A percentile compares a stretch with the other conserved stretches of the same genome.
phyloP scores from a whole-genome alignment of 2,797 vertebrate genomes.

The Typhlichthys eigenmanni region DNA sequence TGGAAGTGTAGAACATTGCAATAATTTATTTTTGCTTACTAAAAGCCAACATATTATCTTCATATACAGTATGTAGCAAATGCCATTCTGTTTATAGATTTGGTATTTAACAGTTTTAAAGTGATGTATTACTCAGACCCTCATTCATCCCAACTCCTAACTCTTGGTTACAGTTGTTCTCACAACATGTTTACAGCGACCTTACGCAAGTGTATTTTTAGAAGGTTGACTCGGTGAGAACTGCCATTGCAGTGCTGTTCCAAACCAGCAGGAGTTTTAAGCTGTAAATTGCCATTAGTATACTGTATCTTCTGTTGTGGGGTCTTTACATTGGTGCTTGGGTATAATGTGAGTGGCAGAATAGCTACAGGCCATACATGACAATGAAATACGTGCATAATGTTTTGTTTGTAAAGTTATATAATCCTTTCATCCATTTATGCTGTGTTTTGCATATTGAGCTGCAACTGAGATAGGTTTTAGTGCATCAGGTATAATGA shows the following conservation, averaged over 20 bases:
- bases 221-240: constrained; percentile 60
- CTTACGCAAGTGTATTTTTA: constrained; percentile 70
- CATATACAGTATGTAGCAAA: neutral
- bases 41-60: neutral
- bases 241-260: constrained; percentile 30
- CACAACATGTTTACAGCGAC: constrained; percentile 42
- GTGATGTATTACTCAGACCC: constrained; percentile 17
- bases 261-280: constrained; percentile 34
- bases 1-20: neutral
- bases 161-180: constrained; percentile 50
- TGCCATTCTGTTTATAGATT: neutral
- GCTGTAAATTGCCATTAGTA: constrained; percentile 12
- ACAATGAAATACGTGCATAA: too few species aligned
- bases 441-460: too few species aligned
- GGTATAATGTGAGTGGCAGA: constrained; percentile 1
- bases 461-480: too few species aligned
- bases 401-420: too few species aligned
- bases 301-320: neutral
- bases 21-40: neutral
- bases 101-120: constrained; percentile 1
- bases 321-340: constrained; percentile 3
- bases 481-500: neutral
- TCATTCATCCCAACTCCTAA: constrained; percentile 45
- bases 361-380: neutral
- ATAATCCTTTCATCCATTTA: too few species aligned